Evolutionary conservation across 1,140 invertebrate genomes (phyloP).

Genomic region (Prorops nasuta): DNA sequence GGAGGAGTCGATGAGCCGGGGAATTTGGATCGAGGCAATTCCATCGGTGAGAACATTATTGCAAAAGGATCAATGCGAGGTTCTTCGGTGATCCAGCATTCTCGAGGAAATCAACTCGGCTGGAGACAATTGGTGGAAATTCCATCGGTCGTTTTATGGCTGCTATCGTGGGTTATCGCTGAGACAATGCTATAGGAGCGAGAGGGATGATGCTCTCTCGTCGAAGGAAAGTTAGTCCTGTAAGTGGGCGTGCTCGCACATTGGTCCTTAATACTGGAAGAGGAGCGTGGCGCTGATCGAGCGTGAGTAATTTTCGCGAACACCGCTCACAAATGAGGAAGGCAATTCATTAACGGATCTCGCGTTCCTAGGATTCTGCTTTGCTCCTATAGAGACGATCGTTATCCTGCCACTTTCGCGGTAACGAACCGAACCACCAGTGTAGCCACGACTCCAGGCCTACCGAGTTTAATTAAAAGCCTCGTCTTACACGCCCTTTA

Average conservation of each 20-base stretch:
- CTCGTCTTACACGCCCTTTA: neutral
- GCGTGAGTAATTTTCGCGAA: slow-evolving; percentile 14
- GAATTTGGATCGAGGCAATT: no score
- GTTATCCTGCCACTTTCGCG: slow-evolving; percentile 9
- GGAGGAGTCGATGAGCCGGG: no score
- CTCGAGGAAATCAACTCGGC: no score
- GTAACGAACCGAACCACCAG: slow-evolving; percentile 1
- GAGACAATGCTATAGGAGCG: neutral
- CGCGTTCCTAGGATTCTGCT: slow-evolving; percentile 15
- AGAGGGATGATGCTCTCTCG: no score
- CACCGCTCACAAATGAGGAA: slow-evolving; percentile 14
- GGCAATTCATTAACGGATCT: slow-evolving; percentile 20
- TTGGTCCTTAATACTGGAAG: neutral
- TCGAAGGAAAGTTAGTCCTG: neutral
- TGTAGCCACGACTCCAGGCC: neutral
- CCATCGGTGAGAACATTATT: no score
- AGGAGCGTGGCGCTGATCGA: slow-evolving; percentile 8
- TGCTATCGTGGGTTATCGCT: neutral
- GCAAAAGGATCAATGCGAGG: no score
- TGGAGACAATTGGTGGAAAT: neutral
- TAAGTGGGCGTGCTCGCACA: slow-evolving; percentile 3
- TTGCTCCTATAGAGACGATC: slow-evolving; percentile 2
- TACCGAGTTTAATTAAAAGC: neutral
- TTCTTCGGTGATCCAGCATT: no score
- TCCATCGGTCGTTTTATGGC: neutral